These are phyloP conservation scores for Luidia sarsii DNA, from an alignment of 53 echinoderm and acorn worm genomes.

Conservation along the genomic window DNA sequence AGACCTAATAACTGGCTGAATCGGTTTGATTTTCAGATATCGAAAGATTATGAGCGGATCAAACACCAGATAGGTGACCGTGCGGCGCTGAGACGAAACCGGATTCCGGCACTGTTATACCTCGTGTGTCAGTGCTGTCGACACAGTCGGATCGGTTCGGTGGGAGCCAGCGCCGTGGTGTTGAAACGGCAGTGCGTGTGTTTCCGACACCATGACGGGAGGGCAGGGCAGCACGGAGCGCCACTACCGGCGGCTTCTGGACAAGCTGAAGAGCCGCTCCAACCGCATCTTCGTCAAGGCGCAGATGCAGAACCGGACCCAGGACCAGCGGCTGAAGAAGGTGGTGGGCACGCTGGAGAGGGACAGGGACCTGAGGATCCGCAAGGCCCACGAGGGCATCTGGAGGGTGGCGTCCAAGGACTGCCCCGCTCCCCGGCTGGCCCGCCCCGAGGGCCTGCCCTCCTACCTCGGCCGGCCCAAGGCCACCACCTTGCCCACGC, in stretches of 20 bases:
- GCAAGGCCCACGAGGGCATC: constrained; percentile 84
- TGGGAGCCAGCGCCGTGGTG: no score
- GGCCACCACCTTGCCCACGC: constrained; percentile 77
- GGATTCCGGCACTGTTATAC: no score
- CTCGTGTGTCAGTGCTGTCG: no score
- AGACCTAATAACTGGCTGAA: no score
- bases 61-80: no score
- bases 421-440: constrained; percentile 60
- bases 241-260: constrained; percentile 69
- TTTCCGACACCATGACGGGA: constrained; percentile 11
- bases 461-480: constrained; percentile 70
- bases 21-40: no score
- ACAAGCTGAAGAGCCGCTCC: constrained; percentile 76
- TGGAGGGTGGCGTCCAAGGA: constrained; percentile 70
- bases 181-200: no score
- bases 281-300: constrained; percentile 73
- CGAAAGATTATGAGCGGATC: no score
- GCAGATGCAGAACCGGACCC: constrained; percentile 72
- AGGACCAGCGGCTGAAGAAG: constrained; percentile 63
- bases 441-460: constrained; percentile 53
- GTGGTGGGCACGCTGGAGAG: constrained; percentile 64
- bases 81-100: no score
- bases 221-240: constrained; percentile 61
- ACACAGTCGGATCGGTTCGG: no score
- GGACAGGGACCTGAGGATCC: constrained; percentile 68